These are phyloP conservation scores for Malacoraja senta DNA, from an alignment of 2,797 vertebrate species.

Conservation along the genomic window DNA sequence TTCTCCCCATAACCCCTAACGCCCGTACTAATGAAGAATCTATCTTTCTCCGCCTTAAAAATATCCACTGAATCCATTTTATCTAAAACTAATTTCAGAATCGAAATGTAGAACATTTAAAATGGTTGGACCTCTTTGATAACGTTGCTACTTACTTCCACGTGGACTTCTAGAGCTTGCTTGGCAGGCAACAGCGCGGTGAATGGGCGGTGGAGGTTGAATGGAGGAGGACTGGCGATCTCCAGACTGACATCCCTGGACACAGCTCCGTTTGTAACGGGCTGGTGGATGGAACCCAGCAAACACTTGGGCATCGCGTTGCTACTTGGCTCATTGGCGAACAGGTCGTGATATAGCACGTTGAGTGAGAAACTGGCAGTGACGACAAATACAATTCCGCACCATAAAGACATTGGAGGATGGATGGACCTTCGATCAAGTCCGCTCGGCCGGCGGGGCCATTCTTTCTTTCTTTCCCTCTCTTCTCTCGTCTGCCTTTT, in stretches of 20 bases:
- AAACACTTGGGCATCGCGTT: not conserved
- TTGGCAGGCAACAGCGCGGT: not conserved
- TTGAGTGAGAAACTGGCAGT: not conserved
- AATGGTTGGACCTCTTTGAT: too few species aligned
- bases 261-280: not conserved
- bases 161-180: not conserved
- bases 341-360: not conserved
- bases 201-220: not conserved
- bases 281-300: not conserved
- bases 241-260: not conserved
- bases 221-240: not conserved
- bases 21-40: too few species aligned
- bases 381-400: not conserved
- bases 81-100: not conserved
- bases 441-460: not conserved
- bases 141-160: not conserved
- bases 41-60: too few species aligned
- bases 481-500: not conserved
- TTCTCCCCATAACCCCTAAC: too few species aligned
- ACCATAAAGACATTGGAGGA: slow-evolving; percentile 18
- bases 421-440: not conserved
- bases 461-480: not conserved
- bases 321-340: not conserved
- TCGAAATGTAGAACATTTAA: too few species aligned
- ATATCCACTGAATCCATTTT: too few species aligned